Conservation (phyloP, 1,140 invertebrate species). For the Rhagoletis zephyria region DNA sequence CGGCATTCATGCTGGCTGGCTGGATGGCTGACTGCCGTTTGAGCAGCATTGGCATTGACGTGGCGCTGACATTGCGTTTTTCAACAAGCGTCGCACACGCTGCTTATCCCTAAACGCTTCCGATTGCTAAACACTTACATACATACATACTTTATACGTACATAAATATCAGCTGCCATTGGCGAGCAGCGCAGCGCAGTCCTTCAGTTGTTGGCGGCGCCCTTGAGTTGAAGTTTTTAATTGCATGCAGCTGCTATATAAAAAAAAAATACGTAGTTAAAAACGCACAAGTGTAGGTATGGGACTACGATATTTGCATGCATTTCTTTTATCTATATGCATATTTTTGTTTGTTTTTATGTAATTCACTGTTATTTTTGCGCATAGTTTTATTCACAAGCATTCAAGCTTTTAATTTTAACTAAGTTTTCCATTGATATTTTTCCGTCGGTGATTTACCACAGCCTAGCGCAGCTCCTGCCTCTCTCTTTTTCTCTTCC, state of each 20-base stretch:
- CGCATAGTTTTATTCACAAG: not conserved
- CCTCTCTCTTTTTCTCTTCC: not conserved
- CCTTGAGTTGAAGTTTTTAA: conserved; percentile 39
- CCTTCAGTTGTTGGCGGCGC: conserved; percentile 30
- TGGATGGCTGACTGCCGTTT: not conserved
- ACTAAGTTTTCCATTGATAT: conserved; percentile 45
- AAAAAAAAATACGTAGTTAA: not conserved
- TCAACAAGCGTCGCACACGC: not conserved
- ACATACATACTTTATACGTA: not conserved
- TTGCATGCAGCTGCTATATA: not conserved
- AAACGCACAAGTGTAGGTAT: not conserved
- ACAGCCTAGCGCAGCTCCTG: not conserved
- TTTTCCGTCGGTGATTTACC: not conserved
- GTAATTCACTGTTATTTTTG: conserved; percentile 5
- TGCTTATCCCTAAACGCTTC: not conserved
- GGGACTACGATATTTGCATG: not conserved
- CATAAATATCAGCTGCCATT: not conserved
- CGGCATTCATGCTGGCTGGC: conserved; percentile 17
- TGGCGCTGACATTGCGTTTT: conserved; percentile 29
- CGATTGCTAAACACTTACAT: not conserved
- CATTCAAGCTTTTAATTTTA: conserved; percentile 29
- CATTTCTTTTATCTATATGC: not conserved
- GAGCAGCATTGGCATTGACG: conserved; percentile 36
- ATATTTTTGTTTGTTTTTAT: not conserved
- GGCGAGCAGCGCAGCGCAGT: not conserved